Base-by-base conservation (phyloP, 2,113 vertebrate species). In the Todiramphus chloris region DNA sequence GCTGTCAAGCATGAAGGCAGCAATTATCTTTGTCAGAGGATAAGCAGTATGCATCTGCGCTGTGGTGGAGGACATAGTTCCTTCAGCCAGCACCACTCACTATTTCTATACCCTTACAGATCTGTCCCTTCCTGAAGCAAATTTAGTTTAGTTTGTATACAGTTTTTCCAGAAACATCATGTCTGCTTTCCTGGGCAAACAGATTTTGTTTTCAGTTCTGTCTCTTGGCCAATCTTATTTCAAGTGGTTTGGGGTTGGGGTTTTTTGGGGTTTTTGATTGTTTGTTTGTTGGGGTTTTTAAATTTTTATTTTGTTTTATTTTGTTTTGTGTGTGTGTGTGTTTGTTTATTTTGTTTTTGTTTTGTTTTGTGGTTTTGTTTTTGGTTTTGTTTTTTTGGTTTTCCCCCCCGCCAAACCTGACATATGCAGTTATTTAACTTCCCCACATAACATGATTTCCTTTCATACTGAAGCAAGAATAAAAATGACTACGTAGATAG, bases 171-270 rank as follows among this genome's bases (percentile, higher is more conserved):
- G 53, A 79, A 94, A 66, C 3, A 60, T 25, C 3, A 60, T 25
- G 62, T 89, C 46, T 2, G 5, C 35, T 78, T 81, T 86, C 37
- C 68, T 69, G 46, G 46, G 30, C 28, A 89, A 86, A 78, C 43
- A 83, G 39, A 58, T 93, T 93, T 93, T 86, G 7, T 59, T 96
- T 87, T 89, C 6, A 64, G 85, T 77, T 94, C 16, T 79, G 18
- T 82, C 48, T 68, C 27, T 83, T 89, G 43, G 30, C 21, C n/a
- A 74, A 78, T 72, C 21, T 89, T 69, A 69, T 72, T 89, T 83
- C 30, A 79, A 67, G 8, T 68, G 12, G 15, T 15, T 43, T 43
- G 43, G 43, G 43, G 3, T 16, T 43, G 41, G 41, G 41, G 41
- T 43, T 43, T 43, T 43, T 43, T 43, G 14, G 15, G 16, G 14